Evolutionary conservation across 2,113 vertebrate species (phyloP).

Genomic region (Lophura nycthemera): DNA sequence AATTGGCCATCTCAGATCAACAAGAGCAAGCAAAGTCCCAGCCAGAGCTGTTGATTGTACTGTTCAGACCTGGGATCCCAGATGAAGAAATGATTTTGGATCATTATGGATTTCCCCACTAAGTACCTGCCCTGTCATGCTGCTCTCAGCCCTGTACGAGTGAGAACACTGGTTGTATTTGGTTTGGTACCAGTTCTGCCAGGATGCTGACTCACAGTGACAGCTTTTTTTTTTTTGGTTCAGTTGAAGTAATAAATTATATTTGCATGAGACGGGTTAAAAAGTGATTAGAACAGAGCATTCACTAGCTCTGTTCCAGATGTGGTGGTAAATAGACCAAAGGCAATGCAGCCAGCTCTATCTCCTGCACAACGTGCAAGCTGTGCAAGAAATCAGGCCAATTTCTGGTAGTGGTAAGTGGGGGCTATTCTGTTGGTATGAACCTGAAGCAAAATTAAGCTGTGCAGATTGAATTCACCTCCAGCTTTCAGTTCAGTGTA

Average conservation of each 20-base stretch:
- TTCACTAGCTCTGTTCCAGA: neutral
- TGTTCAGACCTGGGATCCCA: neutral
- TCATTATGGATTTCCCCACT: neutral
- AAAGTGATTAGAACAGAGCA: neutral
- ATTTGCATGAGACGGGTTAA: neutral
- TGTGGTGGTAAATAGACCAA: neutral
- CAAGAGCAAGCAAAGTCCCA: neutral
- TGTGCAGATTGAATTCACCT: neutral
- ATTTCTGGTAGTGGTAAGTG: neutral
- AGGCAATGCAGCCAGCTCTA: neutral
- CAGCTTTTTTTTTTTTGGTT: constrained; percentile 29
- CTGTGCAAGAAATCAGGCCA: neutral
- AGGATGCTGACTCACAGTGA: neutral
- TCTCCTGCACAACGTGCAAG: neutral
- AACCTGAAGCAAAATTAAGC: neutral
- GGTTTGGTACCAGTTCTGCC: neutral
- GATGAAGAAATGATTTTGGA: neutral
- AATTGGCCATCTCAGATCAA: neutral
- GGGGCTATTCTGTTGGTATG: neutral
- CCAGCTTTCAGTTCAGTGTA: neutral
- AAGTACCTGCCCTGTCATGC: neutral
- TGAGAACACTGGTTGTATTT: neutral
- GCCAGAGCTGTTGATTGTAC: neutral
- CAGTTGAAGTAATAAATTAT: neutral
- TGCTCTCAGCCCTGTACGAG: neutral